These are phyloP conservation scores for Notolabrus celidotus DNA, from an alignment of 2,797 vertebrate genomes.

Conservation along the genomic window DNA sequence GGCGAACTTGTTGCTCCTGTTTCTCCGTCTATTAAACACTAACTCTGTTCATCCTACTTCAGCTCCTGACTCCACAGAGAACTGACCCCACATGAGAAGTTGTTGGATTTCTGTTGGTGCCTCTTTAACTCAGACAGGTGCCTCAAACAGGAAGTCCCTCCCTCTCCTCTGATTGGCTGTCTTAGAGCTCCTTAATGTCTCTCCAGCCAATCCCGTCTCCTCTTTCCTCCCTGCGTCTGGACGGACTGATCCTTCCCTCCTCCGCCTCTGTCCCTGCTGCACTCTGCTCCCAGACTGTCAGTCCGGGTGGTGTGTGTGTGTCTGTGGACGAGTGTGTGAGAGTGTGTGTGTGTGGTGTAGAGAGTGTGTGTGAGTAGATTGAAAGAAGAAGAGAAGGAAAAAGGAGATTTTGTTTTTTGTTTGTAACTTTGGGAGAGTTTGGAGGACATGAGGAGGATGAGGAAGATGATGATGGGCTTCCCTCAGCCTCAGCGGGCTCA, in stretches of 20 bases:
- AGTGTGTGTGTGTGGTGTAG: neutral
- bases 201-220: slow-evolving; percentile 1
- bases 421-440: neutral
- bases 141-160: slow-evolving; percentile 1
- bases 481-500: slow-evolving; percentile 65
- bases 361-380: slow-evolving; percentile 17
- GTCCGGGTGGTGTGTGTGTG: neutral
- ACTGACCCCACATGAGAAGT: neutral
- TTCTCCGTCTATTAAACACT: too few relatives aligned
- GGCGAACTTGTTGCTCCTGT: too few relatives aligned
- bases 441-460: slow-evolving; percentile 23
- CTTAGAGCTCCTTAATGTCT: neutral
- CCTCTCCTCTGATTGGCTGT: slow-evolving; percentile 54
- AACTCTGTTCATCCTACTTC: too few relatives aligned
- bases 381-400: neutral
- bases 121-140: slow-evolving; percentile 45
- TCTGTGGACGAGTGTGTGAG: neutral
- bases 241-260: slow-evolving; percentile 25
- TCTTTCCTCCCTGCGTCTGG: neutral
- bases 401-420: neutral
- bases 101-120: neutral
- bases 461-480: slow-evolving; percentile 56
- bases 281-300: slow-evolving; percentile 25
- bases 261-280: slow-evolving; percentile 24
- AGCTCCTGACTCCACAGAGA: too few relatives aligned